Percentiles rank a stretch among this genome's conserved stretches.
These are phyloP conservation scores for Callimico goeldii DNA, from an alignment of 2,797 vertebrate genomes.

Conservation along the genomic window DNA sequence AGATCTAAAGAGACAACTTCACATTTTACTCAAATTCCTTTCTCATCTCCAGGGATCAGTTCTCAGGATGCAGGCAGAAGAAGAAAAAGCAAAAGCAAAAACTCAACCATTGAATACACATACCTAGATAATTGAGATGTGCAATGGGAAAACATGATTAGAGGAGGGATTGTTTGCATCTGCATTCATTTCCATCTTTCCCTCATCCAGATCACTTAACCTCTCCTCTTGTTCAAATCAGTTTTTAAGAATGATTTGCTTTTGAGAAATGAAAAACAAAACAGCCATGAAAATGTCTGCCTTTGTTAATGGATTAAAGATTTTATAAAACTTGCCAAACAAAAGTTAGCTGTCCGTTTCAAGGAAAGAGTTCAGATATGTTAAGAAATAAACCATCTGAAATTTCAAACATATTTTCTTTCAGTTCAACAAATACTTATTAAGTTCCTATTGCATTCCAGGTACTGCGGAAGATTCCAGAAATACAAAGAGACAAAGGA, in stretches of 20 bases:
- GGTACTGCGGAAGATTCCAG: neutral
- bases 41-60: neutral
- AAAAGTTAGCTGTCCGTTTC: conserved; percentile 14
- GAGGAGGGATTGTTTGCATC: no score
- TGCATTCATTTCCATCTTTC: neutral
- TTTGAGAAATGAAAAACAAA: neutral
- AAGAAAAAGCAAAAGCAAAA: neutral
- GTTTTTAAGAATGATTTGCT: conserved; percentile 1
- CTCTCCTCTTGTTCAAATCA: neutral
- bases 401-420: conserved; percentile 24
- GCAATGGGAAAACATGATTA: neutral
- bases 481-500: neutral
- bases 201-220: neutral
- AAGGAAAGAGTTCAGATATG: neutral
- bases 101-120: neutral
- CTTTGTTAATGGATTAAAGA: neutral
- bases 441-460: neutral
- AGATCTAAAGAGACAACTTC: conserved; percentile 10
- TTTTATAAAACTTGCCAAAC: neutral
- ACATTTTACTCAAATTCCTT: neutral
- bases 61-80: neutral
- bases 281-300: neutral
- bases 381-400: neutral
- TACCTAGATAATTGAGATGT: neutral
- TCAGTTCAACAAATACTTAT: neutral